Conservation (phyloP, 53 echinoderm and acorn worm genomes). For the Zoroaster sp. region DNA sequence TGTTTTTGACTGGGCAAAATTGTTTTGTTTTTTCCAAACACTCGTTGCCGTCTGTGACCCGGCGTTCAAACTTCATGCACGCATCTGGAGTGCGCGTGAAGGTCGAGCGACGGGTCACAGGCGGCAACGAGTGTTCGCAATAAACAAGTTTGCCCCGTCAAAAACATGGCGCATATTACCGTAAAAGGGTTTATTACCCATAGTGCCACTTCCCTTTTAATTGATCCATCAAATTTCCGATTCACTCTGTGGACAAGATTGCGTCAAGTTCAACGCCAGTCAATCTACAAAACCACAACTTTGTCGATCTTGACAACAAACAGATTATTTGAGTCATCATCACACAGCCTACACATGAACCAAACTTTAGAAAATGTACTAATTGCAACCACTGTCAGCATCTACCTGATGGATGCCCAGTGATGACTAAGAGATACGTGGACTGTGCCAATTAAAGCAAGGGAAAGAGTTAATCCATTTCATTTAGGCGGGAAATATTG, state of each 20-base stretch:
- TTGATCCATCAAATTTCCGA: background rate
- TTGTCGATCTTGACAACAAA: background rate
- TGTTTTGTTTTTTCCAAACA: too few species aligned
- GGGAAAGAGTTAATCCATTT: slow-evolving; percentile 47
- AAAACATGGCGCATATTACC: too few species aligned
- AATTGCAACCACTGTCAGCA: slow-evolving; percentile 16
- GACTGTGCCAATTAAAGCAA: slow-evolving; percentile 19
- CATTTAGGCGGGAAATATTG: slow-evolving; percentile 25
- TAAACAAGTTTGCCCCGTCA: too few species aligned
- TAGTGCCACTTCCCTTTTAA: too few species aligned
- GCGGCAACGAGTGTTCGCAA: too few species aligned
- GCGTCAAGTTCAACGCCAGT: background rate
- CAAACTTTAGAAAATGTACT: background rate
- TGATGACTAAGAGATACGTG: slow-evolving; percentile 24
- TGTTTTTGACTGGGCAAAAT: too few species aligned
- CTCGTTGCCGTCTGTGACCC: too few species aligned
- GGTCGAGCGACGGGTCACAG: too few species aligned
- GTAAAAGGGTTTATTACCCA: too few species aligned
- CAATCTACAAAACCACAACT: background rate
- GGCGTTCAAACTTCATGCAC: too few species aligned
- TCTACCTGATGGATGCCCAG: background rate
- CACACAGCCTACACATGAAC: background rate
- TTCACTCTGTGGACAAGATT: background rate
- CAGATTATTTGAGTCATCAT: background rate
- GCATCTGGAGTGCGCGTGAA: too few species aligned